Conservation (phyloP, 2,113 vertebrate genomes). For the Ondatra zibethicus region DNA sequence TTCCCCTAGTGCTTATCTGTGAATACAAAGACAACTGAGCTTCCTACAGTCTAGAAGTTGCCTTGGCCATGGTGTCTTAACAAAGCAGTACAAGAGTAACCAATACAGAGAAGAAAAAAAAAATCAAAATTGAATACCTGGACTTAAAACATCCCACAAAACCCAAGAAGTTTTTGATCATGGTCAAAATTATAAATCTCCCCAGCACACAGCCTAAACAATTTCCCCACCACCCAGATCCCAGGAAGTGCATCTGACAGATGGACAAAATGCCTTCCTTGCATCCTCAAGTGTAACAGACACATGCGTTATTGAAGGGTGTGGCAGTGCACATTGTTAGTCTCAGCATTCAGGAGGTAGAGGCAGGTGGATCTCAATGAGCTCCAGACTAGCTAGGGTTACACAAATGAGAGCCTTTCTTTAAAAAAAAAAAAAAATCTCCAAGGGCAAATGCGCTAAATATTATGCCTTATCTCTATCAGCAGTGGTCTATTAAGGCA, state of each 20-base stretch:
- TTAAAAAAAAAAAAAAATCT: neutral
- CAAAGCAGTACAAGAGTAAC: neutral
- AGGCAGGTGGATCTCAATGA: neutral
- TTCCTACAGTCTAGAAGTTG: neutral
- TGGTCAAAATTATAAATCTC: neutral
- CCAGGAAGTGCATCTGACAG: neutral
- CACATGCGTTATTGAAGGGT: neutral
- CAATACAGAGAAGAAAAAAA: neutral
- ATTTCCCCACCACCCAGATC: neutral
- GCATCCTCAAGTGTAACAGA: neutral
- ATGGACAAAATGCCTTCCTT: neutral
- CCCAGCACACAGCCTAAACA: neutral
- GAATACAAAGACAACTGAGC: neutral
- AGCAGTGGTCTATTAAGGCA: neutral
- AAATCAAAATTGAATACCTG: neutral
- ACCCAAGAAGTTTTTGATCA: neutral
- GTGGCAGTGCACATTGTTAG: no score
- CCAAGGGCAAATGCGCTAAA: neutral
- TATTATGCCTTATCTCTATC: neutral
- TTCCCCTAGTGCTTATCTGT: neutral
- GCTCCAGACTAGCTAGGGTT: neutral
- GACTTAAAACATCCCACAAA: constrained; percentile 4
- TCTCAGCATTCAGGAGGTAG: neutral
- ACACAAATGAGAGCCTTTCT: neutral
- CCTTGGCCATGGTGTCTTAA: neutral